Percentiles rank a stretch among this genome's conserved stretches.
These are phyloP conservation scores for Heterodera filipjevi DNA, from an alignment of 2,888 invertebrate genomes.

Conservation along the genomic window DNA sequence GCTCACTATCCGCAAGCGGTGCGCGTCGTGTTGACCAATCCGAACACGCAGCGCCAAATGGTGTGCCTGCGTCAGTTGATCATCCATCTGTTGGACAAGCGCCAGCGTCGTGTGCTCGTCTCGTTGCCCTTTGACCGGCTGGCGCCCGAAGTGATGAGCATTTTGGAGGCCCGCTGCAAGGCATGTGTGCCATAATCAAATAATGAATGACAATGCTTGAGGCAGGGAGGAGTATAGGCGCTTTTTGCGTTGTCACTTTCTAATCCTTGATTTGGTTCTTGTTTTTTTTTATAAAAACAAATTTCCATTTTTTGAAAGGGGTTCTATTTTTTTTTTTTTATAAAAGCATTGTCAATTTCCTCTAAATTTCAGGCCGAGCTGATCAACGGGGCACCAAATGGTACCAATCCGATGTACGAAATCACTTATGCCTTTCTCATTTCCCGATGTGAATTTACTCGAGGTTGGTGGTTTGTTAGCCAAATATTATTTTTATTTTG, in stretches of 20 bases:
- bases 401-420: conserved; percentile 34
- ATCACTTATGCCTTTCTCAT: conserved; percentile 45
- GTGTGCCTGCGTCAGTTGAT: conserved; percentile 41
- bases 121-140: conserved; percentile 35
- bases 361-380: background rate
- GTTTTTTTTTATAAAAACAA: too few relatives aligned
- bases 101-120: conserved; percentile 31
- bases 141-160: conserved; percentile 38
- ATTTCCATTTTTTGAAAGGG: background rate
- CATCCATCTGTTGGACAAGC: conserved; percentile 33
- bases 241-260: too few relatives aligned
- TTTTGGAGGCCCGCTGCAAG: conserved; percentile 38
- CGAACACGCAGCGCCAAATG: conserved; percentile 31
- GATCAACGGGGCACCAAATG: background rate
- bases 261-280: too few relatives aligned
- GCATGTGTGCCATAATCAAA: background rate
- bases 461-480: conserved; percentile 29
- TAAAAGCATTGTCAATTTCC: too few relatives aligned
- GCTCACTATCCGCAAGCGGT: conserved; percentile 51
- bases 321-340: too few relatives aligned
- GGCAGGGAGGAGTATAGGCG: too few relatives aligned
- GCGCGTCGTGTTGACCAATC: conserved; percentile 40
- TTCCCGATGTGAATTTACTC: conserved; percentile 35
- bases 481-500: too few relatives aligned
- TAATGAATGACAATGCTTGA: background rate